Base-by-base conservation (phyloP, 2,113 vertebrate genomes). In the Lepus timidus region DNA sequence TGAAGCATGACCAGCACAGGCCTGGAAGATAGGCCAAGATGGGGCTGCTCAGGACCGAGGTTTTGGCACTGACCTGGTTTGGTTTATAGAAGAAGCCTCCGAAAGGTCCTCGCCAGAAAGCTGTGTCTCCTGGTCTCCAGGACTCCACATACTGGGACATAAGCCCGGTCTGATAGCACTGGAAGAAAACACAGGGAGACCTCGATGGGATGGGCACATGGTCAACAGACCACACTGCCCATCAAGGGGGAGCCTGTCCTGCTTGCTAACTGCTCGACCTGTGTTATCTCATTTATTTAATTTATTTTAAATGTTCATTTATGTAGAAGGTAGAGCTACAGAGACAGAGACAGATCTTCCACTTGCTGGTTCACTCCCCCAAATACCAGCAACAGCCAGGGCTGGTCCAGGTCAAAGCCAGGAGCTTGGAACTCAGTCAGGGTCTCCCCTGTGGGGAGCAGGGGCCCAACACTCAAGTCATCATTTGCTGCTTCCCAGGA, bases 61-160 rank as follows among this genome's bases (percentile, higher is more conserved):
- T 39, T 3, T 33, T 55, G 31, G 80, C 70, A 97, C 98, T 98
- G 75, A 99, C 98, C 98, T 98, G 96, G 75, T 99, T 98, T 90
- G 98, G 97, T 93, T 39, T 97, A 94, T 99, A 99, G 7, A 97
- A 96, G 97, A 99, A 99, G 55, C 97, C 97, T 98, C 99, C 99
- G 3, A 99, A 99, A 0, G 98, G 98, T 70, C 99, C 98, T 96
- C 98, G 96, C 98, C 99, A 99, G 87, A 98, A 98, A 82, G 98
- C 96, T 20, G 29, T 4, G 19, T 98, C 98, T 95, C 98, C 98
- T 96, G 94, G 95, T 96, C 96, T 98, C 98, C 98, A 99, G 0
- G 98, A 98, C 96, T 96, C 97, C 75, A 99, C 95, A 80, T 98
- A 98, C 80, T 44, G 98, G 95, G 99, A 99, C 98, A 99, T 99